Evolutionary conservation across 1,140 invertebrate genomes (phyloP).

Genomic region (Grapholita molesta): DNA sequence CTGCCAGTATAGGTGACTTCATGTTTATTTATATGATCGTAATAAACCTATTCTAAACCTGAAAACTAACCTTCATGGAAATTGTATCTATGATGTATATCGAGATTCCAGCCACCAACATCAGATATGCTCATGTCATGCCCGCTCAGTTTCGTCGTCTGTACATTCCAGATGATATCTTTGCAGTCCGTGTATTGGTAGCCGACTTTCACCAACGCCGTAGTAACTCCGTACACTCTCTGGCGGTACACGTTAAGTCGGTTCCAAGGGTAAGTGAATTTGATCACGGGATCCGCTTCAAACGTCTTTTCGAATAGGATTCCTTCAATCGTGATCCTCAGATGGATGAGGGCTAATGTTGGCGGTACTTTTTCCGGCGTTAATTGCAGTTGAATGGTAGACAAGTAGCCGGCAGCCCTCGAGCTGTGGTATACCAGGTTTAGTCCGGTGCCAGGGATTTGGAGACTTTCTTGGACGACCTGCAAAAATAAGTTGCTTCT

Average conservation of each 20-base stretch:
- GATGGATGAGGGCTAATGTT: slow-evolving; percentile 90
- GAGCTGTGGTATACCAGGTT: slow-evolving; percentile 98
- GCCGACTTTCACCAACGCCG: slow-evolving; percentile 95
- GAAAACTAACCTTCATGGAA: slow-evolving; percentile 93
- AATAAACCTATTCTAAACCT: slow-evolving; percentile 12
- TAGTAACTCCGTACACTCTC: slow-evolving; percentile 94
- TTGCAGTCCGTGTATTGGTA: slow-evolving; percentile 97
- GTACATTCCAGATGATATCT: slow-evolving; percentile 96
- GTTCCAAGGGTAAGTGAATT: slow-evolving; percentile 98
- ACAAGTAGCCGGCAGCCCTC: slow-evolving; percentile 93
- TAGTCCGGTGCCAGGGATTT: slow-evolving; percentile 94
- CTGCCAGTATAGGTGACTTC: no score
- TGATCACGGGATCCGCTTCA: slow-evolving; percentile 96
- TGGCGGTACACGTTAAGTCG: slow-evolving; percentile 97
- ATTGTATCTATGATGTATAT: slow-evolving; percentile 98
- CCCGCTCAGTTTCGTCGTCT: slow-evolving; percentile 95
- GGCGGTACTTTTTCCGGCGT: slow-evolving; percentile 91
- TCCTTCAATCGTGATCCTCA: slow-evolving; percentile 96
- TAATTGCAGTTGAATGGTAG: slow-evolving; percentile 95
- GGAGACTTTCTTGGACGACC: slow-evolving; percentile 95
- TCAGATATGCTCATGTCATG: slow-evolving; percentile 98
- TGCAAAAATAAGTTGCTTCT: slow-evolving; percentile 46
- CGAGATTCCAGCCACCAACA: slow-evolving; percentile 97
- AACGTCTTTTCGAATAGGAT: slow-evolving; percentile 95
- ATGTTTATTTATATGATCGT: no score